Evolutionary conservation across 2,113 vertebrate genomes (phyloP), one percentile per base, ranked within the genome.

Genomic region (Otis tarda): DNA sequence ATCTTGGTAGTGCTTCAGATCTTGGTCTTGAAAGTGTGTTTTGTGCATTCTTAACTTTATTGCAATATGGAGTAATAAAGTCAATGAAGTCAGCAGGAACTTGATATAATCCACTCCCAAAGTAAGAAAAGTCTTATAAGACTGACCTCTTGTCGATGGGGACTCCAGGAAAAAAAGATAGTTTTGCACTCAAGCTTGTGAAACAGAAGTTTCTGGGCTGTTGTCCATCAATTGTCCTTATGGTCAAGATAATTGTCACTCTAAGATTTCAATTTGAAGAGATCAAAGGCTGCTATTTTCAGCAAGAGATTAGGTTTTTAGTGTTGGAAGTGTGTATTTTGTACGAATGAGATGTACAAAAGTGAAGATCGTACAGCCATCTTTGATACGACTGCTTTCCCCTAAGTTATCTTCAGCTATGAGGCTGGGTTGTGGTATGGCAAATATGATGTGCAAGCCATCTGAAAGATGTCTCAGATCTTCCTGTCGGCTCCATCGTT

Each of bases 401-500:
- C 30, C 15, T 14, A 8, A 25, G 16, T 47, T 69, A 31, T 35
- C 35, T 59, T 41, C 70, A 79, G 20, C 27, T 83, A 3, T 18
- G 28, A 88, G 76, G 31, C 39, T 63, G 53, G 25, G 6, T 7
- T 90, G 76, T 73, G 22, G 22, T 83, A 24, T 55, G 37, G 12
- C 28, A 50, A 49, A 30, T 4, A 1, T 43, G 49, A 50, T 2
- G 3, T 27, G 19, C 18, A 43, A 61, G 19, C 19, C 47, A 33
- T 39, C 49, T 5, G 1, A 5, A 25, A 33, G 31, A 20, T 14
- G 16, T 33, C 64, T 83, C 31, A 22, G 39, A 45, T 89, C 63
- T 83, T 68, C 9, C 24, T 10, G 0, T 43, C 3, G 3, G 13
- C 41, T 67, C 22, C 17, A 10, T 37, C 0, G 0, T 10, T 79